phyloP scores from a whole-genome alignment of 37 sponge, comb jelly and placozoan genomes.

The Chondrosia reniformis region DNA sequence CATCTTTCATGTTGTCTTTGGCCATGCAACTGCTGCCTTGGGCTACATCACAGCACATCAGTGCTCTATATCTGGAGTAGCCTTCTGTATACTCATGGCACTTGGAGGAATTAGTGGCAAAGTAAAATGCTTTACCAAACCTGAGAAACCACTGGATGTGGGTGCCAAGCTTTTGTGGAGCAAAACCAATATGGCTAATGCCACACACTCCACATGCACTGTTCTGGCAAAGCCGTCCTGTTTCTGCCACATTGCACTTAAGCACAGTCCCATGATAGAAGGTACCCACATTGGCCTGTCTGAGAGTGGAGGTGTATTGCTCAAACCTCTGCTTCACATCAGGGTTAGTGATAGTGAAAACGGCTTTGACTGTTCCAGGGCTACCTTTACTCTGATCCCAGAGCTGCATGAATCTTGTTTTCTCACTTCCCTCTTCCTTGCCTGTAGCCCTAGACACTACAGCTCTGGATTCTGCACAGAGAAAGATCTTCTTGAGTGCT shows the following conservation, averaged over 20 bases:
- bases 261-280: conserved; percentile 8
- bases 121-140: conserved; percentile 78
- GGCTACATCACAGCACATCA: conserved; percentile 61
- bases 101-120: conserved; percentile 76
- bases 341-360: neutral
- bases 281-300: neutral
- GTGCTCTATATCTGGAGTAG: conserved; percentile 40
- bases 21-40: conserved; percentile 56
- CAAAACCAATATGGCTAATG: conserved; percentile 7
- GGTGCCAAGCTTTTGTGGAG: conserved; percentile 7
- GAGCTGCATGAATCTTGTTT: too few species aligned
- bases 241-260: neutral
- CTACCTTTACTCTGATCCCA: too few species aligned
- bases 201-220: conserved; percentile 5
- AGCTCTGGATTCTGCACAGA: too few species aligned
- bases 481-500: too few species aligned
- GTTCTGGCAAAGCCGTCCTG: neutral
- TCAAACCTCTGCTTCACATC: neutral
- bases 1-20: conserved; percentile 30
- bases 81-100: conserved; percentile 84
- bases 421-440: too few species aligned
- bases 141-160: conserved; percentile 41
- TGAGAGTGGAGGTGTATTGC: neutral
- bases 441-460: too few species aligned
- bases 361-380: neutral